A percentile compares a stretch with the other conserved stretches of the same genome.
These are phyloP conservation scores for Bubo blakistoni DNA, from an alignment of 2,113 vertebrate species.

Conservation along the genomic window DNA sequence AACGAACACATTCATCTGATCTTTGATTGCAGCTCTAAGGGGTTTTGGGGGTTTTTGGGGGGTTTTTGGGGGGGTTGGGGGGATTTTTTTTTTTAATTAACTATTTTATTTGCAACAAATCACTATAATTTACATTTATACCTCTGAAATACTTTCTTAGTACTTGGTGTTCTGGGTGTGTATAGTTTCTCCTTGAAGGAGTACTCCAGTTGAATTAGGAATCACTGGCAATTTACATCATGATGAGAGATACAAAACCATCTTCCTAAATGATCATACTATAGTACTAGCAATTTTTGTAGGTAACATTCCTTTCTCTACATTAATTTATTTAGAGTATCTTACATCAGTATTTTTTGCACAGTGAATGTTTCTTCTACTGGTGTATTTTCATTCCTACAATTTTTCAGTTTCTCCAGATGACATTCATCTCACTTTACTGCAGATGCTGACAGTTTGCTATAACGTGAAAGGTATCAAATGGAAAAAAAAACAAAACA, in stretches of 20 bases:
- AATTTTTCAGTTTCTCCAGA: neutral
- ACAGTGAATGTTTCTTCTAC: neutral
- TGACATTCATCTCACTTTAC: neutral
- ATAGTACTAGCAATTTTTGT: neutral
- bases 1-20: neutral
- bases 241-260: neutral
- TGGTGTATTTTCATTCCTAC: neutral
- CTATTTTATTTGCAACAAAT: neutral
- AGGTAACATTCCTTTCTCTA: neutral
- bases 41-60: neutral
- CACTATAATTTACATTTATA: neutral
- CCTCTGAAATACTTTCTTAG: neutral
- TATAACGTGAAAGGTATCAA: neutral
- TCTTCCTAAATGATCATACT: neutral
- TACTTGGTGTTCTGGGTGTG: neutral
- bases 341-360: neutral
- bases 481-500: neutral
- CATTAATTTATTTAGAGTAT: neutral
- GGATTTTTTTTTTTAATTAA: neutral
- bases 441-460: neutral
- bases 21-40: neutral
- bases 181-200: neutral
- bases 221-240: neutral
- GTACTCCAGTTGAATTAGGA: neutral
- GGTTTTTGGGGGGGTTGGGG: neutral